Evolutionary conservation across 2,113 vertebrate species (phyloP), one percentile per base, ranked within the genome.

Genomic region (Platichthys stellatus): DNA sequence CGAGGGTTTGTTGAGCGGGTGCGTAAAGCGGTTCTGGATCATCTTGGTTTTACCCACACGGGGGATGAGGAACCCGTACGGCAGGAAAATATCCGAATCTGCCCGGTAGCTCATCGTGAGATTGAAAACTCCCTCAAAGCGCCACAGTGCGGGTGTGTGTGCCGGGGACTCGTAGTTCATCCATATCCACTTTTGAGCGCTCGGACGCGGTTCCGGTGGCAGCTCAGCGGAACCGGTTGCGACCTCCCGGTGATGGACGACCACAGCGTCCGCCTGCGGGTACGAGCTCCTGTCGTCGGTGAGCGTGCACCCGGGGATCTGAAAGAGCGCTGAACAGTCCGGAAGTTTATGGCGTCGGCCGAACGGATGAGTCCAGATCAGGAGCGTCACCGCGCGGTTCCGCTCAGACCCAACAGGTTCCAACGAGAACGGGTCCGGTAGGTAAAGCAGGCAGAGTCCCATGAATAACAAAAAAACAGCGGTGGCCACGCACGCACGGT

Each of bases 101-200:
- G 77, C 66, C 15, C 94, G 89, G 90, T 98, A 99, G 17, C 93
- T 95, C 89, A 98, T 91, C 1, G 97, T 98, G 93, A 96, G 95
- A 86, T 99, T 98, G 85, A 98, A 98, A 9, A 96, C 20, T 0
- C 89, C 93, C 0, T 86, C 85, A 5, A 97, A 70, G 0, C 18
- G 62, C 10, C 81, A 70, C 78, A 97, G 86, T 0, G 86, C 83
- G 0, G 82, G 81, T 0, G 96, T 94, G 86, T 99, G 93, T 2
- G 94, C 69, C 1, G 97, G 98, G 0, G 97, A 98, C 93, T 99
- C 98, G 63, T 96, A 96, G 93, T 97, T 98, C 95, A 98, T 94
- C 98, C 98, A 99, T 3, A 98, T 95, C 97, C 98, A 98, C 69
- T 94, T 96, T 82, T 98, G 98, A 2, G 40, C 85, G 0, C 63